phyloP scores from a whole-genome alignment of 2,113 vertebrate species.

The Chauna torquata region DNA sequence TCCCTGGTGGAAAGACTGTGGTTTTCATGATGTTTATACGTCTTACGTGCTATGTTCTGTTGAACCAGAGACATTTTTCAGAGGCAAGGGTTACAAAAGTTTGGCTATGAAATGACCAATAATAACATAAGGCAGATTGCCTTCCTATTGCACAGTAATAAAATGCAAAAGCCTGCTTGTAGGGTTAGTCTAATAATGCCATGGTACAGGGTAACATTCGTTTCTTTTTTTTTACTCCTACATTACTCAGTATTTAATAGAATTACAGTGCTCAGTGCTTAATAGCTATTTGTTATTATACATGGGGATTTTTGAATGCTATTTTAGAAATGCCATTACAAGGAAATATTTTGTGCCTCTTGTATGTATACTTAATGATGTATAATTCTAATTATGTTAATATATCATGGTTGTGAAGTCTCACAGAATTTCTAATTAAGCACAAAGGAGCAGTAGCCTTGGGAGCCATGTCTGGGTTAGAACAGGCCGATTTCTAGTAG shows the following conservation, averaged over 20 bases:
- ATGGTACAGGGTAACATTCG: rapidly evolving
- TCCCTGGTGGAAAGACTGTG: neutral
- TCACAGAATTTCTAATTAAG: neutral
- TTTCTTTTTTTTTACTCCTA: neutral
- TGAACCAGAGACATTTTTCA: neutral
- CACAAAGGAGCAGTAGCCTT: neutral
- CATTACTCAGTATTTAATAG: too few species aligned
- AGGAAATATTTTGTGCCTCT: neutral
- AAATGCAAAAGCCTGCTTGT: neutral
- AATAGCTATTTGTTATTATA: neutral
- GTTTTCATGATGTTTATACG: neutral
- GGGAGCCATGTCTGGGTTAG: neutral
- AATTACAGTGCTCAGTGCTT: neutral
- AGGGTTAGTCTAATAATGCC: neutral
- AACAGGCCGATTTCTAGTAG: neutral
- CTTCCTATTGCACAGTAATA: neutral
- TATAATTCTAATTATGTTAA: neutral
- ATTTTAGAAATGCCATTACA: neutral
- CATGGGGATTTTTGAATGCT: neutral
- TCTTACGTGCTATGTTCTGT: neutral
- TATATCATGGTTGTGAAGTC: neutral
- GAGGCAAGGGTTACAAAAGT: neutral
- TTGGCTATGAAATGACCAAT: neutral
- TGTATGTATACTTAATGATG: rapidly evolving
- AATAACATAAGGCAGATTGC: neutral